Evolutionary conservation across 2,797 vertebrate genomes (phyloP).

Genomic region (Lemur catta): DNA sequence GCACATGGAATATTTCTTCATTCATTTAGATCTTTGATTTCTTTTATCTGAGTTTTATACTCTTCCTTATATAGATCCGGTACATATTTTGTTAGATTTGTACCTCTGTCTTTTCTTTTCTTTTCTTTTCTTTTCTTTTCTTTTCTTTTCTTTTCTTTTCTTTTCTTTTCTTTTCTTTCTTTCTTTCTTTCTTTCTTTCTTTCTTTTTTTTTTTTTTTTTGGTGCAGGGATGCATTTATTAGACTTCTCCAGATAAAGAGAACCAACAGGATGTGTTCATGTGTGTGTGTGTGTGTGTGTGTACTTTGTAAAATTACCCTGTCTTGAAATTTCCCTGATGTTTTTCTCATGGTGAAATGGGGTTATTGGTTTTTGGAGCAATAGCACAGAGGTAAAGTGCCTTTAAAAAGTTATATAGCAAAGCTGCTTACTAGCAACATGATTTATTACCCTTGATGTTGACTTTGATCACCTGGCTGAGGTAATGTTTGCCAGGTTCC

Average conservation of each 20-base stretch:
- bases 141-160: too few species aligned
- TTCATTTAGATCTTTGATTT: not conserved
- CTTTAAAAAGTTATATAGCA: not conserved
- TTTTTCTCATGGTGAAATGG: not conserved
- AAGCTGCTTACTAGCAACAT: not conserved
- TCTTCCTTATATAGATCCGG: not conserved
- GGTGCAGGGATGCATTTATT: accelerated
- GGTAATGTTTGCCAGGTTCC: not conserved
- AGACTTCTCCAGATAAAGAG: not conserved
- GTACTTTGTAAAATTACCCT: not conserved
- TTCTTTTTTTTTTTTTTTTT: not conserved
- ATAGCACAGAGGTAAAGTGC: not conserved
- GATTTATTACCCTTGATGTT: not conserved
- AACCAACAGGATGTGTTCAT: not conserved
- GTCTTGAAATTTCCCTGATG: not conserved
- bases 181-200: not conserved
- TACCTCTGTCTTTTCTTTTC: not conserved
- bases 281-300: not conserved
- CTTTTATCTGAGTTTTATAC: not conserved
- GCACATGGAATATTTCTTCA: not conserved
- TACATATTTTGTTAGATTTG: not conserved
- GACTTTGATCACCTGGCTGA: not conserved
- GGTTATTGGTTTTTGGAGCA: not conserved
- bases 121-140: not conserved
- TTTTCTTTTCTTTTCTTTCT: not conserved